Conservation (phyloP, 2,797 vertebrate species). For the Choloepus didactylus region DNA sequence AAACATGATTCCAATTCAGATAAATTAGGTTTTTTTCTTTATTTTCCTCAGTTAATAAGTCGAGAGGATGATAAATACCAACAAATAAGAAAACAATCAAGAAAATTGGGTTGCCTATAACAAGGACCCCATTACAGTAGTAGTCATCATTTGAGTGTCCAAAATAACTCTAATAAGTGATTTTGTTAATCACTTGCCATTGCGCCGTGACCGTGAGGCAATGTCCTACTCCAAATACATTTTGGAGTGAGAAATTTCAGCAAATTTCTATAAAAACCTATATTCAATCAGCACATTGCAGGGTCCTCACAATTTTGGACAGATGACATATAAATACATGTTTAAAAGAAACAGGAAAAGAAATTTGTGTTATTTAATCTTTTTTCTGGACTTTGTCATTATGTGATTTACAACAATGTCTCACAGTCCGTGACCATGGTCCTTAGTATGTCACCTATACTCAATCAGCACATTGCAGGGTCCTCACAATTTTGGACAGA, state of each 20-base stretch:
- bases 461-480: not conserved
- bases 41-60: not conserved
- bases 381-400: not conserved
- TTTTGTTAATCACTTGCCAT: too few species aligned
- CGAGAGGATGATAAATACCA: too few species aligned
- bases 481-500: not conserved
- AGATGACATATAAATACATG: not conserved
- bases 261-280: not conserved
- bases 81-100: too few species aligned
- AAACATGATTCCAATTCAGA: not conserved
- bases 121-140: not conserved
- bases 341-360: not conserved
- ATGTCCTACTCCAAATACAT: not conserved
- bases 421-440: not conserved
- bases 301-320: not conserved
- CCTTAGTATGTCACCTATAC: not conserved
- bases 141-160: not conserved
- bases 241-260: not conserved
- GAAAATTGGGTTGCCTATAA: not conserved
- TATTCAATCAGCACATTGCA: not conserved
- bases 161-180: not conserved
- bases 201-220: not conserved
- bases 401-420: not conserved
- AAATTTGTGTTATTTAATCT: not conserved
- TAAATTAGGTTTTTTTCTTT: not conserved